Percentiles rank a stretch among this genome's conserved stretches.
Evolutionary conservation across 2,888 invertebrate species (phyloP).

Genomic region (Anarsia innoxiella): DNA sequence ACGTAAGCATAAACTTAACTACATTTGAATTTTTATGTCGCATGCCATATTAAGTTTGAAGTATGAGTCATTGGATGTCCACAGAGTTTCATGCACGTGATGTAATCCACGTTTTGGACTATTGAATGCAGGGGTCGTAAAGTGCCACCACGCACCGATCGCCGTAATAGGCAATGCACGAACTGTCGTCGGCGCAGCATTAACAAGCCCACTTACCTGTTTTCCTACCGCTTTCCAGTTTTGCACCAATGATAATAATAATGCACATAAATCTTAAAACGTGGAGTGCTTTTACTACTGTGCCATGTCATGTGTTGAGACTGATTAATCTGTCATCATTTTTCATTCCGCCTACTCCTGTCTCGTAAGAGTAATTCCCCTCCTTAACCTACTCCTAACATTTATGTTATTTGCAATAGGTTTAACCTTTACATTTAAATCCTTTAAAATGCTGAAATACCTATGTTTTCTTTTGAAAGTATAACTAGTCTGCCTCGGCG

Average conservation of each 20-base stretch:
- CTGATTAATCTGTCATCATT: no score
- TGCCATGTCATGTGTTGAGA: no score
- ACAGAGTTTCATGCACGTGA: slow-evolving; percentile 35
- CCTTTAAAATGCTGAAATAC: no score
- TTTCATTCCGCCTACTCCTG: no score
- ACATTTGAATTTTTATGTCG: slow-evolving; percentile 24
- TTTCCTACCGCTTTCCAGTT: slow-evolving; percentile 47
- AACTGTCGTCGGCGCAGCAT: slow-evolving; percentile 30
- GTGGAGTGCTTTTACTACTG: no score
- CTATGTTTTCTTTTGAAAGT: no score
- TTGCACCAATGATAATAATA: slow-evolving; percentile 28
- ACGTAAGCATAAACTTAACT: slow-evolving; percentile 11
- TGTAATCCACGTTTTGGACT: slow-evolving; percentile 48
- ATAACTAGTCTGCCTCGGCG: no score
- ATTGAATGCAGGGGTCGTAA: slow-evolving; percentile 41
- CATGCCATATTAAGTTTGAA: slow-evolving; percentile 12
- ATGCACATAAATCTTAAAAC: no score
- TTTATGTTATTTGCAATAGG: no score
- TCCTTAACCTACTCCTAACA: no score
- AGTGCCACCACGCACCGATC: slow-evolving; percentile 35
- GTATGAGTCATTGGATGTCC: slow-evolving; percentile 34
- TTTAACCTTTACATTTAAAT: no score
- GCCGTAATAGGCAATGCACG: slow-evolving; percentile 61
- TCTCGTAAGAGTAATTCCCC: no score
- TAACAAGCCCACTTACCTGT: slow-evolving; percentile 44